Conservation (phyloP, 2,888 invertebrate species). For the Brachyopa scutellaris region DNA sequence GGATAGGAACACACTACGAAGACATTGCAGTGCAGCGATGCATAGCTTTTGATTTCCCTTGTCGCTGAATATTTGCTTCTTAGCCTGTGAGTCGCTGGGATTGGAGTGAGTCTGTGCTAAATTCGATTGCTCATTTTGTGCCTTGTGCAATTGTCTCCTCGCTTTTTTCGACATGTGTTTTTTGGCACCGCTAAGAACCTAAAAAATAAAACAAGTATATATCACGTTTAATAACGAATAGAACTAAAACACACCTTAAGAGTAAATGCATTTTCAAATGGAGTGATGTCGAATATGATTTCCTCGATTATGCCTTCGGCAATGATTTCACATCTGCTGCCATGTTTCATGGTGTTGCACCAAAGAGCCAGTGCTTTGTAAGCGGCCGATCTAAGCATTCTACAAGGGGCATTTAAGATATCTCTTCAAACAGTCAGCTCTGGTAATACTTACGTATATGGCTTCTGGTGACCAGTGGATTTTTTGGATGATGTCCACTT, state of each 20-base stretch:
- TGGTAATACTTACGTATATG: conserved; percentile 75
- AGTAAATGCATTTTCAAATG: conserved; percentile 75
- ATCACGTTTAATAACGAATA: too few species aligned
- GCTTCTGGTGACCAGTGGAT: conserved; percentile 73
- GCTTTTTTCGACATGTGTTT: conserved; percentile 79
- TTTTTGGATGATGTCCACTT: conserved; percentile 77
- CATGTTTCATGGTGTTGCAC: conserved; percentile 75
- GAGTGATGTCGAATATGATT: conserved; percentile 75
- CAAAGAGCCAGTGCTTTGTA: conserved; percentile 75
- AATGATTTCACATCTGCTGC: conserved; percentile 75
- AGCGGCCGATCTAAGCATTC: conserved; percentile 73
- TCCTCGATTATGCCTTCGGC: conserved; percentile 74
- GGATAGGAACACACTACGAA: conserved; percentile 73
- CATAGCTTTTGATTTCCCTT: conserved; percentile 74
- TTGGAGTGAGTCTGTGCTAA: conserved; percentile 75
- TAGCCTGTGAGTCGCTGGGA: conserved; percentile 66
- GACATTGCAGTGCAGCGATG: conserved; percentile 74
- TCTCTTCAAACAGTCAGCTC: too few species aligned
- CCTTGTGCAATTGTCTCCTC: conserved; percentile 76
- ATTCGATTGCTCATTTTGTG: conserved; percentile 77
- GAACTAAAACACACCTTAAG: conserved; percentile 70
- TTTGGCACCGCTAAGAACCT: conserved; percentile 76
- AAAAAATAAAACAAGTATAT: neutral
- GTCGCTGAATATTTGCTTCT: conserved; percentile 73
- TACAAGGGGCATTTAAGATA: conserved; percentile 73